Evolutionary conservation across 1,140 invertebrate genomes (phyloP).

Genomic region (Leptinotarsa texana): DNA sequence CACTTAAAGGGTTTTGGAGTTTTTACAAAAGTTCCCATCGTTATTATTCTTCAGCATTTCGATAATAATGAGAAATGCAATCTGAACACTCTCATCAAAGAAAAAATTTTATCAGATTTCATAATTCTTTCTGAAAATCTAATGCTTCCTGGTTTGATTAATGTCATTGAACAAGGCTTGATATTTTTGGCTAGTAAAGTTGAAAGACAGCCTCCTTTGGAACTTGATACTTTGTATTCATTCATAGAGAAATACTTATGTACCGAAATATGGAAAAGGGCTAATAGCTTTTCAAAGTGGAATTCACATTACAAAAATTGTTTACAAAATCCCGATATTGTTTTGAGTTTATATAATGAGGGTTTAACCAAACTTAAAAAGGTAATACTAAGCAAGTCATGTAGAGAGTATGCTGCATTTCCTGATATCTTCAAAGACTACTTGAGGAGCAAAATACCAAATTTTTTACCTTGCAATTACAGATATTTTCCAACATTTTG

Average conservation of each 20-base stretch:
- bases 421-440: slow-evolving; percentile 60
- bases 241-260: slow-evolving; percentile 64
- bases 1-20: slow-evolving; percentile 44
- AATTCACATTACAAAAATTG: slow-evolving; percentile 58
- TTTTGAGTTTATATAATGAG: slow-evolving; percentile 68
- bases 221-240: slow-evolving; percentile 63
- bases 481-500: slow-evolving; percentile 63
- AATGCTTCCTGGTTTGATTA: slow-evolving; percentile 26
- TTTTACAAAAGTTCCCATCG: slow-evolving; percentile 43
- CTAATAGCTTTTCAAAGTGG: slow-evolving; percentile 59
- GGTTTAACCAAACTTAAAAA: slow-evolving; percentile 64
- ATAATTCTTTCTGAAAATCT: slow-evolving; percentile 37
- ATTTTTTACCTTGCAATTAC: slow-evolving; percentile 57
- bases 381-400: slow-evolving; percentile 63
- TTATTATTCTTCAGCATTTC: slow-evolving; percentile 43
- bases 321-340: slow-evolving; percentile 61
- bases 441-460: slow-evolving; percentile 49
- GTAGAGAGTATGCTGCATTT: slow-evolving; percentile 57
- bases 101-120: slow-evolving; percentile 42
- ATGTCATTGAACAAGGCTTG: slow-evolving; percentile 59
- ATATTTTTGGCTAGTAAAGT: slow-evolving; percentile 64
- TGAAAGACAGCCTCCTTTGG: slow-evolving; percentile 59
- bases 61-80: slow-evolving; percentile 28
- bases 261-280: slow-evolving; percentile 68
- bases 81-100: slow-evolving; percentile 32